These are phyloP conservation scores for Amorpha juglandis DNA, from an alignment of 2,888 invertebrate species.

Conservation along the genomic window DNA sequence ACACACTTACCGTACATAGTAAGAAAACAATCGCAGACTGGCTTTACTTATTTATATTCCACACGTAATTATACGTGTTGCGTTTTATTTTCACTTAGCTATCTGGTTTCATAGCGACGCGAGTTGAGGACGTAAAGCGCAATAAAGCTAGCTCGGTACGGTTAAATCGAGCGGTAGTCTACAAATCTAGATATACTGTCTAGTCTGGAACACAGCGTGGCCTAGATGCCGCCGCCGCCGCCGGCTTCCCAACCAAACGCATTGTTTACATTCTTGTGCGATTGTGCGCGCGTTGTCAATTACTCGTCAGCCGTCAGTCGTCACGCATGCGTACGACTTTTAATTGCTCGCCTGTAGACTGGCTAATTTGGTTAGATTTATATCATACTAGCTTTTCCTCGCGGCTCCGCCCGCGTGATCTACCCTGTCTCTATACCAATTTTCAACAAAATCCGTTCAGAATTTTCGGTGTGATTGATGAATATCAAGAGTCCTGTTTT, in stretches of 20 bases:
- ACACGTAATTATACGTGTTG: not conserved
- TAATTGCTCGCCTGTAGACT: not conserved
- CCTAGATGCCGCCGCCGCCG: conserved; percentile 44
- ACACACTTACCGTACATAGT: not conserved
- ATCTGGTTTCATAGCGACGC: not conserved
- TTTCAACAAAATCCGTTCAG: too few species aligned
- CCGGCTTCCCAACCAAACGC: conserved; percentile 37
- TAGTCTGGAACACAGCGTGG: conserved; percentile 56
- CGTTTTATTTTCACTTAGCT: not conserved
- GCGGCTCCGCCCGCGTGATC: too few species aligned
- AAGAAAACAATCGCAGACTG: not conserved
- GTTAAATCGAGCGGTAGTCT: conserved; percentile 58
- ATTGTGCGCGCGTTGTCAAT: conserved; percentile 21
- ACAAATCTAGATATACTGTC: conserved; percentile 67
- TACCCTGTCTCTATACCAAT: too few species aligned
- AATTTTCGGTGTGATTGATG: too few species aligned
- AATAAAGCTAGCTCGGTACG: conserved; percentile 48
- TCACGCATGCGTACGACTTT: conserved; percentile 15
- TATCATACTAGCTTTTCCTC: too few species aligned
- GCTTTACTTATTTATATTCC: not conserved
- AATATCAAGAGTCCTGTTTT: too few species aligned
- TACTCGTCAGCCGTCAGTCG: conserved; percentile 4
- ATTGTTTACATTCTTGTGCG: conserved; percentile 26
- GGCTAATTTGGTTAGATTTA: not conserved
- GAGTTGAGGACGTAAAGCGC: conserved; percentile 25